Conservation (phyloP, 2,113 vertebrate species). For the Procapra przewalskii region DNA sequence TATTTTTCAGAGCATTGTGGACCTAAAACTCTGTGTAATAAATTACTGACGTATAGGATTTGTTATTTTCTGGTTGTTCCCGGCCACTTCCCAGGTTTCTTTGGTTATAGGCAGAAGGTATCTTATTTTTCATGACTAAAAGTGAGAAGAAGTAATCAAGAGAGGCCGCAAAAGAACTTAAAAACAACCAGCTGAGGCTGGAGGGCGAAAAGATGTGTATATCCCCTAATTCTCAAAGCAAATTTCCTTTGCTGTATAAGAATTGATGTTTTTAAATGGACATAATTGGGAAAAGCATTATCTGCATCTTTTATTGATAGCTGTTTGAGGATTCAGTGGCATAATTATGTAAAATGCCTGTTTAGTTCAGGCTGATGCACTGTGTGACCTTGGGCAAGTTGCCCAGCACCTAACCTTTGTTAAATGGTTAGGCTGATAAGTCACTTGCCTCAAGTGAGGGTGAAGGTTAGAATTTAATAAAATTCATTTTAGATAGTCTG, state of each 20-base stretch:
- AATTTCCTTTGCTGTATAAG: not conserved
- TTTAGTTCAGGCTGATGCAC: not conserved
- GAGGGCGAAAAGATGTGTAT: not conserved
- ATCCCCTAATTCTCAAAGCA: constrained; percentile 15
- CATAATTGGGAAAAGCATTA: not conserved
- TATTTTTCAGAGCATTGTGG: not conserved
- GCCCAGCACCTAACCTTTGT: not conserved
- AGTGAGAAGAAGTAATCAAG: not conserved
- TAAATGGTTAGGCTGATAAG: constrained; percentile 27
- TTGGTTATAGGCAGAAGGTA: constrained; percentile 22
- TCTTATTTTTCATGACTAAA: not conserved
- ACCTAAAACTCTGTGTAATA: constrained; percentile 2
- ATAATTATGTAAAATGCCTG: not conserved
- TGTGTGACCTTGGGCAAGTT: not conserved
- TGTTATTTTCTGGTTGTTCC: not conserved
- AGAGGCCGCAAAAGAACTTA: not conserved
- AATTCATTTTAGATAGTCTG: not conserved
- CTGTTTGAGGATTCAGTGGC: not conserved
- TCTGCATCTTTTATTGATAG: not conserved
- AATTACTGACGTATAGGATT: not conserved
- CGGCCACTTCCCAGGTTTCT: not conserved
- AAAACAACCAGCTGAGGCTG: constrained; percentile 13
- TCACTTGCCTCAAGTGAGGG: not conserved
- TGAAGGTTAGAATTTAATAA: not conserved
- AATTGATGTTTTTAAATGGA: constrained; percentile 19